Percentiles rank a stretch among this genome's conserved stretches.
phyloP scores from a whole-genome alignment of 1,140 invertebrate species.

The Drosophila grimshawi region DNA sequence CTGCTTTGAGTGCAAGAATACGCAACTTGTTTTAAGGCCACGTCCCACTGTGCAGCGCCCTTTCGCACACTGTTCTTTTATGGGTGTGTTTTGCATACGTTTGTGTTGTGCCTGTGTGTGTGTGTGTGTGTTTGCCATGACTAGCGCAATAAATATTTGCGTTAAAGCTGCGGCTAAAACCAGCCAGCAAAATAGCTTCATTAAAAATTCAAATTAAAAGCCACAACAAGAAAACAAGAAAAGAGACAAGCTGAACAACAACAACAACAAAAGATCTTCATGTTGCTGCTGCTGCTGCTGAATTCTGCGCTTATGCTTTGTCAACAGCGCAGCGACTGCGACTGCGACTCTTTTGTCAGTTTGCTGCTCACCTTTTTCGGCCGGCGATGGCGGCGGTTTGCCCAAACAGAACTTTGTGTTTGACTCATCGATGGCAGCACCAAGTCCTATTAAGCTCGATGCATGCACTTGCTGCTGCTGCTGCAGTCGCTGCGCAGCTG shows the following conservation, averaged over 20 bases:
- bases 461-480: slow-evolving; percentile 35
- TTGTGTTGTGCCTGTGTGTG: slow-evolving; percentile 20
- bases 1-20: too few species aligned
- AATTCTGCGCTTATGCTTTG: slow-evolving; percentile 21
- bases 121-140: slow-evolving; percentile 55
- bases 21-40: not conserved
- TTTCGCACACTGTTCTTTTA: slow-evolving; percentile 34
- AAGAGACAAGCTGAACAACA: slow-evolving; percentile 49
- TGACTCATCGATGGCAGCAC: slow-evolving; percentile 80
- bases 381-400: slow-evolving; percentile 73
- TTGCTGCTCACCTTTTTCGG: slow-evolving; percentile 74
- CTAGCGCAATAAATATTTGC: slow-evolving; percentile 81
- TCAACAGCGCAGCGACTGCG: slow-evolving; percentile 7
- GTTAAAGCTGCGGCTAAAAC: slow-evolving; percentile 64
- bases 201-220: slow-evolving; percentile 78
- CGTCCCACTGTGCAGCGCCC: slow-evolving; percentile 38
- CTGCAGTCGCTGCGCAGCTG: slow-evolving; percentile 39
- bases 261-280: slow-evolving; percentile 42
- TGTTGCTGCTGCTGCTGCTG: slow-evolving; percentile 33
- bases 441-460: slow-evolving; percentile 65
- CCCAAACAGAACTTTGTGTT: slow-evolving; percentile 75
- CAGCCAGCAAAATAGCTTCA: slow-evolving; percentile 73
- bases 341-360: slow-evolving; percentile 8
- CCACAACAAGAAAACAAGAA: slow-evolving; percentile 18
- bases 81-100: slow-evolving; percentile 34